A percentile compares a stretch with the other conserved stretches of the same genome.
Evolutionary conservation across 2,113 vertebrate genomes (phyloP).

Genomic region (Hystrix cristata): DNA sequence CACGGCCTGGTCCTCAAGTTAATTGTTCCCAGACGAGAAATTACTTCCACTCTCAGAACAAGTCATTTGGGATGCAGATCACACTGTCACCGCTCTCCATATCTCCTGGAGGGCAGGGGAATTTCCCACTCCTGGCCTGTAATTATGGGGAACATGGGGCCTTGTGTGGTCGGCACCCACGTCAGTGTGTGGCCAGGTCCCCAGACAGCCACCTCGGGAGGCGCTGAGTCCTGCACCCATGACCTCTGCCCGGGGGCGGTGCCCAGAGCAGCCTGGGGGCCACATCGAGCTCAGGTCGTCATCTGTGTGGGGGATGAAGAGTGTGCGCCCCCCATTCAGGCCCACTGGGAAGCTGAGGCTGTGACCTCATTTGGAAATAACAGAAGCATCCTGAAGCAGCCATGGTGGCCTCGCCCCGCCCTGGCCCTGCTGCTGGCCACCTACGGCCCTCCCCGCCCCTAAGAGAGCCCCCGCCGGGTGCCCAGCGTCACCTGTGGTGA

Average conservation of each 20-base stretch:
- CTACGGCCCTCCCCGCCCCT: not conserved
- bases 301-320: not conserved
- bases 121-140: not conserved
- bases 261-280: not conserved
- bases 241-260: not conserved
- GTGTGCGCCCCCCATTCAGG: accelerated
- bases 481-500: not conserved
- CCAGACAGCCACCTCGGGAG: not conserved
- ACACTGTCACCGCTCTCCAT: not conserved
- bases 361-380: not conserved
- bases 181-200: not conserved
- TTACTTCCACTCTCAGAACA: conserved; percentile 30
- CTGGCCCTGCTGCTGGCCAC: not conserved
- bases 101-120: not conserved
- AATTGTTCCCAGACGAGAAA: conserved; percentile 59
- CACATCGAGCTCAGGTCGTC: not conserved
- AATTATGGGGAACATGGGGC: not conserved
- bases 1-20: not conserved
- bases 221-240: accelerated
- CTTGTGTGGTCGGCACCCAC: accelerated
- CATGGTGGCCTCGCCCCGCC: not conserved
- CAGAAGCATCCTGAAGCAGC: not conserved
- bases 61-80: not conserved
- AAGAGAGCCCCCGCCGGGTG: not conserved
- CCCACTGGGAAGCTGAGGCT: not conserved